Base-by-base conservation (phyloP, 2,888 invertebrate genomes). In the Cephus runcator region DNA sequence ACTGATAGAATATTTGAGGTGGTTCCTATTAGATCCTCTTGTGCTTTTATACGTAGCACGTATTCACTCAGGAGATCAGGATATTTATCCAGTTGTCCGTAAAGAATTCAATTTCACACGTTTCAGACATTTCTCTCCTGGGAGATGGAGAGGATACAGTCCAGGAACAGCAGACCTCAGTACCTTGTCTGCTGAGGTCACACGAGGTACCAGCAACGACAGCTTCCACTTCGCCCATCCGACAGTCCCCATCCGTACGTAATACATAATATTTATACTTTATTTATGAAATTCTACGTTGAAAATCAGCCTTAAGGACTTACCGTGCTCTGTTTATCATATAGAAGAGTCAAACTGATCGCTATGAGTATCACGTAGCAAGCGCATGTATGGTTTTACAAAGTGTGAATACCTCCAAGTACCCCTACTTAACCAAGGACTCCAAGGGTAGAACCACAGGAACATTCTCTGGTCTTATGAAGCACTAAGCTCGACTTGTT, bases 241-340 rank as follows among this genome's bases (percentile, higher is more conserved):
- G 90, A 79, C 90, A 90, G 83, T 90, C 91, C 76, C 90, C 90
- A 75, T 88, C 89, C 87, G 91, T 91, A 85, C 86, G 83, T 80
- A 71, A 23, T 9, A 56, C 15, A 2, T 56, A 9, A 56, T 56
- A 6, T 23, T 56, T 56, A 15, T 23, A 56, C 23, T 56, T 56
- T 0, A 56, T 9, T 23, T 23, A 56, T 56, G 9, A 56, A 56
- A 56, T 9, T 56, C 40, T 6, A 56, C 15, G 23, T 23, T 56
- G 40, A 23, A 56, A 56, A 56, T 6, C 23, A 56, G 9, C 56
- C 56, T 56, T 9, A 9, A 56, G 56, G 6, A 6, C 15, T 40
- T 1, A 23, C 56, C 9, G 23, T 56, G 23, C 56, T 56, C 56
- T 9, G 56, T 9, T 15, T 0, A 9, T 56, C 56, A 2, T 2